Percentiles rank a stretch among this genome's conserved stretches.
These are phyloP conservation scores for Watsonalla cultraria DNA, from an alignment of 2,888 invertebrate genomes.

Conservation along the genomic window DNA sequence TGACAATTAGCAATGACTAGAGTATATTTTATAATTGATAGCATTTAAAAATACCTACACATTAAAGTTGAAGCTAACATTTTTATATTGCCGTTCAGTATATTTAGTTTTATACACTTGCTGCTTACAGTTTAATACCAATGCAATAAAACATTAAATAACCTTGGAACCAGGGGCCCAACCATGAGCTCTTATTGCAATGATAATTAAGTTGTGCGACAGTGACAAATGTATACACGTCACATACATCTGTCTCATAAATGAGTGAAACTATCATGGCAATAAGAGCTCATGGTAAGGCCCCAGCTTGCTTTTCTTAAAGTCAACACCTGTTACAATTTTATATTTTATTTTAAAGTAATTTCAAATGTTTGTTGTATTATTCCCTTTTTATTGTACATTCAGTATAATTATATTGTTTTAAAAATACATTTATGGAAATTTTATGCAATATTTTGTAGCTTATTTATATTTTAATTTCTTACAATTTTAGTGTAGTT, in stretches of 20 bases:
- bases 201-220: too few species aligned
- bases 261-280: too few species aligned
- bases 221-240: too few species aligned
- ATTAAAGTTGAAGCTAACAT: conserved; percentile 26
- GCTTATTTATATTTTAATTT: conserved; percentile 28
- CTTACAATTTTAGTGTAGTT: conserved; percentile 6
- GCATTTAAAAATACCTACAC: conserved; percentile 36
- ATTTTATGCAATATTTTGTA: conserved; percentile 64
- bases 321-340: neutral
- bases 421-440: conserved; percentile 53
- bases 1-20: conserved; percentile 62
- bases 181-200: too few species aligned
- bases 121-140: conserved; percentile 32
- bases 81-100: conserved; percentile 14
- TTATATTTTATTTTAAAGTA: neutral
- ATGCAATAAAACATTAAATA: conserved; percentile 15
- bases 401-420: conserved; percentile 54
- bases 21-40: conserved; percentile 45
- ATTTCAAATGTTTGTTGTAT: conserved; percentile 23
- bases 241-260: too few species aligned
- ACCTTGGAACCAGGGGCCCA: too few species aligned
- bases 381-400: conserved; percentile 52
- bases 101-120: neutral
- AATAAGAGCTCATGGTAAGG: too few species aligned
- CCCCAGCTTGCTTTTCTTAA: too few species aligned